Base-by-base conservation (phyloP, 92 coral and sea anemone species). In the Epizoanthus illoricatus region DNA sequence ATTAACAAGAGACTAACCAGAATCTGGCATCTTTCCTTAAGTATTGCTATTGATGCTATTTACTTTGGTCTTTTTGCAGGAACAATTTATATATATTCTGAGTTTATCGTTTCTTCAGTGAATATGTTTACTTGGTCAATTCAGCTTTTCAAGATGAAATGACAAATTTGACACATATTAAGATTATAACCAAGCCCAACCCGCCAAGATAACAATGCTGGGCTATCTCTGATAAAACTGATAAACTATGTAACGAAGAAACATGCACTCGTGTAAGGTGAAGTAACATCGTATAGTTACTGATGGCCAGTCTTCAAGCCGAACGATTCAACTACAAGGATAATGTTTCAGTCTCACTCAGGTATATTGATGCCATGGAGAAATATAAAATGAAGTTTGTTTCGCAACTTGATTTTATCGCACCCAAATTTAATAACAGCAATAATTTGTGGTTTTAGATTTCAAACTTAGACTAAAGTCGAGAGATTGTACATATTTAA, bases 391-490 rank as follows among this genome's bases (percentile, higher is more conserved):
- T 33, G 56, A 52, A 52, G 56, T 10, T 52, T 9, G 1, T 9
- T 52, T 52, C 12, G 56, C 56, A 52, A 52, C 56, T 52, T 11
- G 56, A 17, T 75, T 16, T 60, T 60, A 57, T 60, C 56, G 62
- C 5, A 68, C 21, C 43, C 69, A 17, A 60, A 40, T 75, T 67
- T 58, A 75, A 75, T 59, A 16, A 75, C 18, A 12, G 55, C 69
- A 75, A 75, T 36, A 39, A 59, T 39, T 43, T 58, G 80, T 17
- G 64, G 66, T 58, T 36, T 43, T 28, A 13, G 68, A 43, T 12
- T 33, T 68, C 56, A 52, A 52, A 52, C 56, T 52, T 52, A 52
- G 56, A 7, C 56, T 10, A 13, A 36, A n/a, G 43, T 19, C 18
- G 52, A 15, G 42, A 16, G 36, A 58, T 21, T 59, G 18, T 40